Conservation (phyloP, 2,797 vertebrate species). For the Agapornis canus region DNA sequence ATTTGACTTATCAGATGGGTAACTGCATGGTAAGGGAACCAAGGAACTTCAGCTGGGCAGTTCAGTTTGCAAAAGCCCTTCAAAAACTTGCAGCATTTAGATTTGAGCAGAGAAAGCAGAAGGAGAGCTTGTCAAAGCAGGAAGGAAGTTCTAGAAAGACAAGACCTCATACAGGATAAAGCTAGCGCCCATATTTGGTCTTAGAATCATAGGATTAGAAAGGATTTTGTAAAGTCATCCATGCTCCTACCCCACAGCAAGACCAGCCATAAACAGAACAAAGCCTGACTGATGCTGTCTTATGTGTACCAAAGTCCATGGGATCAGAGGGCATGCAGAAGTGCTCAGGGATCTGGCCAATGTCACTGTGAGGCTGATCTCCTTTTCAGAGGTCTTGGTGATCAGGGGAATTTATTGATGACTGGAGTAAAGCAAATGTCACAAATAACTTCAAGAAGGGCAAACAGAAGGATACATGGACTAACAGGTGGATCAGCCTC, state of each 20-base stretch:
- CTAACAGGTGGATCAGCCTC: neutral
- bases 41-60: neutral
- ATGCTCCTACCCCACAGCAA: neutral
- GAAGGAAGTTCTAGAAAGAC: neutral
- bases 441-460: neutral
- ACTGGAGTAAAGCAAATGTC: neutral
- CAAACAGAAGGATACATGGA: neutral
- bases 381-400: neutral
- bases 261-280: neutral
- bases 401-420: neutral
- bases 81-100: neutral
- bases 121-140: neutral
- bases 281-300: neutral
- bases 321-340: neutral
- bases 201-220: neutral
- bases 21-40: neutral
- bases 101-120: neutral
- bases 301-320: neutral
- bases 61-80: neutral
- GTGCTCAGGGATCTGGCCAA: neutral
- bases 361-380: neutral
- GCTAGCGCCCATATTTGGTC: neutral
- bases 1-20: neutral
- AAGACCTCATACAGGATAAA: neutral
- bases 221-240: neutral